These are phyloP conservation scores for Notiomystis cincta DNA, from an alignment of 2,113 vertebrate genomes.

Conservation along the genomic window DNA sequence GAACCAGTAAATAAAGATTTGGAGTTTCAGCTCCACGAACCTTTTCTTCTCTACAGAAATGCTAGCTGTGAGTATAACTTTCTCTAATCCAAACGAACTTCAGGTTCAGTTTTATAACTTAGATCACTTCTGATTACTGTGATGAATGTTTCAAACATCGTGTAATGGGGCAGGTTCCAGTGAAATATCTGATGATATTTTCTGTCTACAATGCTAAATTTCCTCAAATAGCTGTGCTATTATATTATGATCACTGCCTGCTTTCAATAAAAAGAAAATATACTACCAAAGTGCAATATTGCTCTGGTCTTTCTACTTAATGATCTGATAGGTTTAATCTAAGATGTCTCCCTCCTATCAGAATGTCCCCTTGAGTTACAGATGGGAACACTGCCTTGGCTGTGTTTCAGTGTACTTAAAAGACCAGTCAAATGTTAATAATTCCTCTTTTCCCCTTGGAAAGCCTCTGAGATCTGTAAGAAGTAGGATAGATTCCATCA, in stretches of 20 bases:
- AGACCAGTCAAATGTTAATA: neutral
- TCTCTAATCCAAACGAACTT: neutral
- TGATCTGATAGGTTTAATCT: neutral
- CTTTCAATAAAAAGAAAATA: neutral
- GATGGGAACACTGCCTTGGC: neutral
- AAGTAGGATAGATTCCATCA: neutral
- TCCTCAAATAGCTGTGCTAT: neutral
- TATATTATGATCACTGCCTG: neutral
- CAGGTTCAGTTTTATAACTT: neutral
- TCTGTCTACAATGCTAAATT: neutral
- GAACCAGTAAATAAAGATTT: conserved; percentile 98
- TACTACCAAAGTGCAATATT: neutral
- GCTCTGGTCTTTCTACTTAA: neutral
- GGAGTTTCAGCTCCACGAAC: conserved; percentile 97
- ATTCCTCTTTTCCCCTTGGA: neutral
- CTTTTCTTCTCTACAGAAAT: conserved; percentile 96
- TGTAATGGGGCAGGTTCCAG: neutral
- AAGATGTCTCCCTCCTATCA: neutral
- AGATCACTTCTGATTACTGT: neutral
- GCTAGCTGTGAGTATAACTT: conserved; percentile 80
- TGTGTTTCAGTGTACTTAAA: neutral
- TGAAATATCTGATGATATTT: neutral
- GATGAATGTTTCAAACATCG: neutral
- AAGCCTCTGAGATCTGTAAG: neutral
- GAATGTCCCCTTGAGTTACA: neutral